A percentile compares a stretch with the other conserved stretches of the same genome.
phyloP scores from a whole-genome alignment of 2,113 vertebrate genomes.

The Hippocampus zosterae region DNA sequence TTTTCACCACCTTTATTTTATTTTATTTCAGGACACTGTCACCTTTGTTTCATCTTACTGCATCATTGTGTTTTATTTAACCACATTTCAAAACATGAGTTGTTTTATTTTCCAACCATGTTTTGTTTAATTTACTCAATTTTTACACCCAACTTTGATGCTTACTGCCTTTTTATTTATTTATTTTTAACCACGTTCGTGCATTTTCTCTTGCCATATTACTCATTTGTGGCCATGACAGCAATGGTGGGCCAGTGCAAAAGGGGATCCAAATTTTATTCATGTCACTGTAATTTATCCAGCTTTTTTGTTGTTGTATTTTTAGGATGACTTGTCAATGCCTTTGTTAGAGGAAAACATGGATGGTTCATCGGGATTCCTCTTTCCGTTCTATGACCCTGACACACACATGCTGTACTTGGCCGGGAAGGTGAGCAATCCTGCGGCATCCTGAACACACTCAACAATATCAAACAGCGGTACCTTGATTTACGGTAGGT shows the following conservation, averaged over 20 bases:
- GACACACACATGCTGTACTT: constrained; percentile 89
- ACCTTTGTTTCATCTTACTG: neutral
- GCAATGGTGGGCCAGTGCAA: too few relatives aligned
- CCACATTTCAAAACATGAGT: too few relatives aligned
- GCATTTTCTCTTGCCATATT: neutral
- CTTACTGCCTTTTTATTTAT: too few relatives aligned
- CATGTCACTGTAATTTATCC: neutral
- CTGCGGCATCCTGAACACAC: neutral
- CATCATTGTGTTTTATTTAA: neutral
- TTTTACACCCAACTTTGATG: neutral
- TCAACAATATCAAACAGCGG: too few relatives aligned
- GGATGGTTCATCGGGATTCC: constrained; percentile 82
- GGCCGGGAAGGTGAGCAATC: constrained; percentile 82
- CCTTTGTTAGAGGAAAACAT: constrained; percentile 85
- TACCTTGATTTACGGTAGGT: too few relatives aligned
- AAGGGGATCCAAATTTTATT: too few relatives aligned
- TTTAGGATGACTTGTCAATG: constrained; percentile 82
- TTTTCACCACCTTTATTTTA: too few relatives aligned
- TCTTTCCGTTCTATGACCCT: constrained; percentile 86
- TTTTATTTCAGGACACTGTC: too few relatives aligned
- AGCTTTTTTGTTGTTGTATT: constrained; percentile 16
- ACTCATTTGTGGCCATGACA: too few relatives aligned
- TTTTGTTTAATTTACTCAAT: neutral
- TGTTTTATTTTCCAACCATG: too few relatives aligned
- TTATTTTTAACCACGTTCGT: neutral